Evolutionary conservation across 2,113 vertebrate species (phyloP), one percentile per base, ranked within the genome.

Genomic region (Cricetomys ansorgei): DNA sequence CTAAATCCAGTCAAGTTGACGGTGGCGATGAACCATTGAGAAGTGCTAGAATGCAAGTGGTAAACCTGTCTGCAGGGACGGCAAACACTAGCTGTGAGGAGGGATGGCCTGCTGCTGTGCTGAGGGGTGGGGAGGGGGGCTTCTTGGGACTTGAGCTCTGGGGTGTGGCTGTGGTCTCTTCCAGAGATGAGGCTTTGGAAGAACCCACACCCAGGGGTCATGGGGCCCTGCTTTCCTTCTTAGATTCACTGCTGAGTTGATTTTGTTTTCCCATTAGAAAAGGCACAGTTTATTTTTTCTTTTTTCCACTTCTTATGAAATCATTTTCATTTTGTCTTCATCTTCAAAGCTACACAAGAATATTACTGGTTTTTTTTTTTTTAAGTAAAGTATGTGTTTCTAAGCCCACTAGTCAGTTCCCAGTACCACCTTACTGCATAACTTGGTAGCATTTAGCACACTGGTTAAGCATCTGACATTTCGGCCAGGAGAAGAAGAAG

Each of bases 231-330:
- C 76, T 93, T 55, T 48, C 77, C 29, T 53, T 64, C 0, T 5
- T 31, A 77, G 40, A 31, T 84, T 96, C 3, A 1, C 21, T 93
- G 93, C 75, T 84, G 50, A 45, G 31, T 65, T 85, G 69, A 83
- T 62, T 89, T 87, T 13, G 85, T 96, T 92, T 92, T 92, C 69
- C 80, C 25, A 16, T 80, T 93, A 88, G 88, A 64, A 96, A 69
- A 77, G 76, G 37, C 62, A 93, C 72, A 85, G 19, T n/a, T 53
- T 75, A 55, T 67, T 92, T 67, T 64, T 72, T 95, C 53, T 73
- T 34, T 50, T 57, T 57, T 57, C n/a, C 80, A 65, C 62, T 77
- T 79, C 88, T 92, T 64, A 31, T 84, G 70, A 84, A 95, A 57
- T 67, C 25, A 25, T 95, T 80, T 83, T 77, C 45, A 59, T 65